Conservation (phyloP, 37 sponge, comb jelly and placozoan species). For the Cliona cf. orientalis region DNA sequence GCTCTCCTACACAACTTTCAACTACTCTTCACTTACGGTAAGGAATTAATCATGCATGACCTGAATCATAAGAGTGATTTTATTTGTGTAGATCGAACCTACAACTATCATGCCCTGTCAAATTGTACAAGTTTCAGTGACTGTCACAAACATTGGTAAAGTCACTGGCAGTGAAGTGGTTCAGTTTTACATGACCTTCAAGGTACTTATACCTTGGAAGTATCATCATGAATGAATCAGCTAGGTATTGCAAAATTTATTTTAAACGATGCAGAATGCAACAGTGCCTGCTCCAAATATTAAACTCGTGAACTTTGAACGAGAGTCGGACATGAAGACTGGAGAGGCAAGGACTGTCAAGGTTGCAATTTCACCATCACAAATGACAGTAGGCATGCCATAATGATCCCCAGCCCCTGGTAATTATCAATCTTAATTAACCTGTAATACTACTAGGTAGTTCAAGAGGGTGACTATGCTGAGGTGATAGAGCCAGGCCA, state of each 20-base stretch:
- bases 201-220: too few species aligned
- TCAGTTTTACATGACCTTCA: too few species aligned
- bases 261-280: conserved; percentile 11
- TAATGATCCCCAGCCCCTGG: background rate
- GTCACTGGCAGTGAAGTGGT: too few species aligned
- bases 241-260: too few species aligned
- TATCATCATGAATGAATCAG: too few species aligned
- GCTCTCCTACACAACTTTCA: conserved; percentile 36
- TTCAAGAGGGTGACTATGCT: conserved; percentile 15
- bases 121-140: too few species aligned
- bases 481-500: conserved; percentile 40
- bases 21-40: conserved; percentile 24
- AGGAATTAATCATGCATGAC: too few species aligned
- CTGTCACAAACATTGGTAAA: too few species aligned
- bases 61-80: background rate
- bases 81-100: background rate
- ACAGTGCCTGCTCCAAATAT: conserved; percentile 24
- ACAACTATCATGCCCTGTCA: too few species aligned
- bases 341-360: background rate
- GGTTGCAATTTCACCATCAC: too few species aligned
- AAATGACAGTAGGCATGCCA: too few species aligned
- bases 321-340: background rate
- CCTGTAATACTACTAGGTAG: conserved; percentile 3
- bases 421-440: background rate
- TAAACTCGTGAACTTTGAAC: conserved; percentile 29